Evolutionary conservation across 1,140 invertebrate species (phyloP).

Genomic region (Maniola jurtina): DNA sequence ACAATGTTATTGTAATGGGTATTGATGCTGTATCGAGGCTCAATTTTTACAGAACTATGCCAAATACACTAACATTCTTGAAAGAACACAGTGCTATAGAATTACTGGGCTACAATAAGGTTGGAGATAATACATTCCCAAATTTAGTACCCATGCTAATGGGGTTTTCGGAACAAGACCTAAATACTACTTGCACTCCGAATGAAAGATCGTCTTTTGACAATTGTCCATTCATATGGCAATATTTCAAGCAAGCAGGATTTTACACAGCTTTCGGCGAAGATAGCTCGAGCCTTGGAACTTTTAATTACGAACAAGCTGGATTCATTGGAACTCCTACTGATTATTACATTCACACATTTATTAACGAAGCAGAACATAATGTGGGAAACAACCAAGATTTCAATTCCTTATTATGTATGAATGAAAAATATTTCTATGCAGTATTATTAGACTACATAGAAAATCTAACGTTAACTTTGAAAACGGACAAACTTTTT

Average conservation of each 20-base stretch:
- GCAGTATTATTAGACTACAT: slow-evolving; percentile 80
- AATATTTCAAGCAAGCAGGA: slow-evolving; percentile 83
- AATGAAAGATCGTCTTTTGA: slow-evolving; percentile 69
- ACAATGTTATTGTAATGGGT: slow-evolving; percentile 88
- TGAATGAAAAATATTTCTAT: slow-evolving; percentile 80
- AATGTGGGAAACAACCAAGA: slow-evolving; percentile 77
- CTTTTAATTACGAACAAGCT: slow-evolving; percentile 87
- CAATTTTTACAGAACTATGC: slow-evolving; percentile 90
- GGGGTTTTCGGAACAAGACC: slow-evolving; percentile 80
- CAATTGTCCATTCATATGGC: slow-evolving; percentile 89
- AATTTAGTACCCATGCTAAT: slow-evolving; percentile 87
- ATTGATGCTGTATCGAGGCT: slow-evolving; percentile 92
- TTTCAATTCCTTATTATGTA: slow-evolving; percentile 80
- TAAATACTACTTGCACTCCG: slow-evolving; percentile 80
- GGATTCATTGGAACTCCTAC: slow-evolving; percentile 89
- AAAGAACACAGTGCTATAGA: slow-evolving; percentile 81
- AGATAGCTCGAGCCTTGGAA: slow-evolving; percentile 84
- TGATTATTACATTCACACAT: slow-evolving; percentile 89
- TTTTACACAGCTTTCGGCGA: slow-evolving; percentile 90
- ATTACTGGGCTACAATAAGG: slow-evolving; percentile 89
- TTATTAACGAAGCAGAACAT: slow-evolving; percentile 81
- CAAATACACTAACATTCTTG: slow-evolving; percentile 82
- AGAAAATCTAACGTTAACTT: slow-evolving; percentile 78
- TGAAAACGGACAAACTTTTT: slow-evolving; percentile 79
- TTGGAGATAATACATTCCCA: slow-evolving; percentile 90